Base-by-base conservation (phyloP, 1,140 invertebrate species). In the Maniola jurtina region DNA sequence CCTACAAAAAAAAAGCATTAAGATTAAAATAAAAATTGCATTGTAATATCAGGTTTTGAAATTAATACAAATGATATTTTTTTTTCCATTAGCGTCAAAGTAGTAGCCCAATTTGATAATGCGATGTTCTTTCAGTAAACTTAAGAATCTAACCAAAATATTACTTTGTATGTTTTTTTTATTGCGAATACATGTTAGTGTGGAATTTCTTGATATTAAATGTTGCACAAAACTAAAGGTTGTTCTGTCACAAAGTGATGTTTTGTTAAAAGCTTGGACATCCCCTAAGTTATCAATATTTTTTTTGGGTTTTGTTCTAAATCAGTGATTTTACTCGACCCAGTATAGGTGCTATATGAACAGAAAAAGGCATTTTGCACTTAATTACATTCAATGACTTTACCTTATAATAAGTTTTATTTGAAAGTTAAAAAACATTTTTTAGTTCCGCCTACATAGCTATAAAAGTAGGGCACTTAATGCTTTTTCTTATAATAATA, bases 221-320 rank as follows among this genome's bases (percentile, higher is more conserved):
- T 58, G 56, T 64, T 61, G 63, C 68, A 59, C 68, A 60, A 62
- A 52, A 50, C 45, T 40, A 47, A 57, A 55, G 67, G 71, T 78
- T 77, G 70, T 71, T 73, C 65, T 40, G 71, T 78, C 76, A 78
- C 76, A 76, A 76, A 78, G 71, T 75, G 72, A 71, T 76, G 35
- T 72, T 62, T 68, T 75, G 73, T 77, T 78, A 55, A 66, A 38
- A 68, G 33, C 5, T 45, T 45, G 13, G 42, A 45, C 42, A 11
- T 45, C 42, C 5, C 9, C 9, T 45, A n/a, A 45, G 42, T 6
- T 45, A 9, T 9, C 38, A 11, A 40, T 40, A 13, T 6, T 45
- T 45, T 42, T 9, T 45, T 13, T 8, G 1, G 1, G 42, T 45
- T 45, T 45, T 11, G 5, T 6, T 45, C 13, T 45, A 45, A 45